A percentile compares a stretch with the other conserved stretches of the same genome.
These are phyloP conservation scores for Zaprionus nigranus DNA, from an alignment of 1,140 invertebrate species.

Conservation along the genomic window DNA sequence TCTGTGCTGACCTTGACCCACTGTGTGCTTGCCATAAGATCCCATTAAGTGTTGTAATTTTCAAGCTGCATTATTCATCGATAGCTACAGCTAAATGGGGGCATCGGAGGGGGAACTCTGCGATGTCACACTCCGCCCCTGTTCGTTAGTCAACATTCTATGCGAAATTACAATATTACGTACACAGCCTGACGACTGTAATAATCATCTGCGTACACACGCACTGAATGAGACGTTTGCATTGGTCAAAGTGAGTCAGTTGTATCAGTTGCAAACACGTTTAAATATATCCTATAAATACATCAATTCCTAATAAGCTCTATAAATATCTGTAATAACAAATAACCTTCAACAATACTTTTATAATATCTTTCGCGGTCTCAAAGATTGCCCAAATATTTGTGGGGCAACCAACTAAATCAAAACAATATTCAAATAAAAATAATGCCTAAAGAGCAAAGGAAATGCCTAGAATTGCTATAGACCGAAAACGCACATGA, in stretches of 20 bases:
- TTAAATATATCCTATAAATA: neutral
- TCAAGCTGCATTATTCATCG: neutral
- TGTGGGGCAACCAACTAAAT: slow-evolving; percentile 14
- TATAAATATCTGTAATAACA: neutral
- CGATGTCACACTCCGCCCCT: neutral
- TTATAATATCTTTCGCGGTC: neutral
- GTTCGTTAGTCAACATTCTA: slow-evolving; percentile 19
- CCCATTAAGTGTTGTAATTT: neutral
- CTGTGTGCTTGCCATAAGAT: neutral
- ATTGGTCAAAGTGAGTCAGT: neutral
- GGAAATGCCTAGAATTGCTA: slow-evolving; percentile 64
- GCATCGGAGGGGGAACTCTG: neutral
- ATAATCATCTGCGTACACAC: neutral
- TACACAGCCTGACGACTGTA: neutral
- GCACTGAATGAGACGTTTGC: neutral
- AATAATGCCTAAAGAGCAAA: slow-evolving; percentile 38
- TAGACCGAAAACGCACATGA: slow-evolving; percentile 29
- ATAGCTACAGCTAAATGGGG: neutral
- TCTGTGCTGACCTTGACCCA: neutral
- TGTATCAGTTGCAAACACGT: neutral
- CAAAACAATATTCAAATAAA: slow-evolving; percentile 16
- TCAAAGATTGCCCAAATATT: slow-evolving; percentile 15
- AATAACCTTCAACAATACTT: neutral
- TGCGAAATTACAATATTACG: neutral
- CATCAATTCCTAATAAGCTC: neutral